These are phyloP conservation scores for Nineta flava DNA, from an alignment of 2,888 invertebrate species.

Conservation along the genomic window DNA sequence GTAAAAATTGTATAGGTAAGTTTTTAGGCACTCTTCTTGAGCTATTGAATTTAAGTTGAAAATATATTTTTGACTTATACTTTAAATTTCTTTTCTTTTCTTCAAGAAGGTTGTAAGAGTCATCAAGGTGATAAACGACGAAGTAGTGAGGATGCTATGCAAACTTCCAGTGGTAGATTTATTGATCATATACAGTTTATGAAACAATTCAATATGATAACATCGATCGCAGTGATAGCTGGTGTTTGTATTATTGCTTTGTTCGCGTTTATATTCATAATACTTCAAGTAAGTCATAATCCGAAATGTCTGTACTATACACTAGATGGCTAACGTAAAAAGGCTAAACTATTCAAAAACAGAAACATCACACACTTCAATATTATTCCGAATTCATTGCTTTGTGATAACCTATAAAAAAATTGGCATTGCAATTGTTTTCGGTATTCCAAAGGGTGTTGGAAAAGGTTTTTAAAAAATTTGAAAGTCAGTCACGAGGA, in stretches of 20 bases:
- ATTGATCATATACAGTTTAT: conserved; percentile 27
- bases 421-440: too few species aligned
- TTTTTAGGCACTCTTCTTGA: neutral
- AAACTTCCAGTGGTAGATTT: conserved; percentile 21
- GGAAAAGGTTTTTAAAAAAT: too few species aligned
- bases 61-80: conserved; percentile 3
- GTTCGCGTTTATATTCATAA: conserved; percentile 52
- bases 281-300: conserved; percentile 44
- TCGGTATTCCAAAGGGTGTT: too few species aligned
- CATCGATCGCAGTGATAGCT: conserved; percentile 46
- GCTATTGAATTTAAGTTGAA: neutral
- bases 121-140: conserved; percentile 25
- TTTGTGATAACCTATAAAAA: too few species aligned
- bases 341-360: too few species aligned
- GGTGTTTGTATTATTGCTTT: conserved; percentile 53
- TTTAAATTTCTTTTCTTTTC: conserved; percentile 1
- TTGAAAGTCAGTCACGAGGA: too few species aligned
- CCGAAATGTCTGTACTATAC: neutral
- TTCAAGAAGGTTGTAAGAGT: conserved; percentile 25
- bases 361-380: too few species aligned
- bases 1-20: conserved; percentile 69
- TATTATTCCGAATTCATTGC: too few species aligned
- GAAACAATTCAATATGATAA: conserved; percentile 43
- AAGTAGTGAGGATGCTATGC: conserved; percentile 27
- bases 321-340: neutral